These are phyloP conservation scores for Ptychochromis oligacanthus DNA, from an alignment of 2,113 vertebrate genomes.

Conservation along the genomic window DNA sequence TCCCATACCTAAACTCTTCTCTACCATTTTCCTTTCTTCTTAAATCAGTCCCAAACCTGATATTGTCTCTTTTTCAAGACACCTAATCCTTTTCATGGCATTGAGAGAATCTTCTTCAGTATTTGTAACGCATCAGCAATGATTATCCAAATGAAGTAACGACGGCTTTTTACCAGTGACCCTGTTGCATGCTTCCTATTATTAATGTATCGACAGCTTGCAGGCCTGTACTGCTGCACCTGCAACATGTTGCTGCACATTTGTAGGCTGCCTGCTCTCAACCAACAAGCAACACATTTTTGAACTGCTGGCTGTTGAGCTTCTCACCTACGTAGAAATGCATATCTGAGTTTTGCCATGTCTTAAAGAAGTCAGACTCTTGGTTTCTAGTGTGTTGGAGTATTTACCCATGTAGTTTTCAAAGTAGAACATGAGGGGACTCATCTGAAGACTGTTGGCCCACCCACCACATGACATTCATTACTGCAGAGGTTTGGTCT, in stretches of 20 bases:
- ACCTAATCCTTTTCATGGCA: too few species aligned
- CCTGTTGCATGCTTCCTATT: too few species aligned
- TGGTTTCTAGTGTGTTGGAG: conserved; percentile 50
- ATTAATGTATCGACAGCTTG: neutral
- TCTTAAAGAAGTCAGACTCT: conserved; percentile 10
- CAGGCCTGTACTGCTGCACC: neutral
- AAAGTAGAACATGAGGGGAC: conserved; percentile 7
- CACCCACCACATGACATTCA: conserved; percentile 61
- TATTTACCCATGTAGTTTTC: neutral
- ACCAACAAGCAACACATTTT: neutral
- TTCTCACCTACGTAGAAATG: neutral
- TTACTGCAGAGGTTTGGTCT: conserved; percentile 24
- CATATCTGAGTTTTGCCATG: neutral
- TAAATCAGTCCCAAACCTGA: too few species aligned
- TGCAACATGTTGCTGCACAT: conserved; percentile 21
- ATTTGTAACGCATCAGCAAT: too few species aligned
- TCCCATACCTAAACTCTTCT: neutral
- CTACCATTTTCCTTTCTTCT: too few species aligned
- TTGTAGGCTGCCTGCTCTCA: conserved; percentile 6
- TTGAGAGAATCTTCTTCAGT: too few species aligned
- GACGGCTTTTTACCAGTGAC: neutral
- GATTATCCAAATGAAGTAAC: too few species aligned
- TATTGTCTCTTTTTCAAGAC: too few species aligned
- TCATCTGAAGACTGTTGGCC: conserved; percentile 14
- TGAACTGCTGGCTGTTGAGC: neutral